Conservation (phyloP, 1,140 invertebrate genomes). For the Tenebrio molitor region DNA sequence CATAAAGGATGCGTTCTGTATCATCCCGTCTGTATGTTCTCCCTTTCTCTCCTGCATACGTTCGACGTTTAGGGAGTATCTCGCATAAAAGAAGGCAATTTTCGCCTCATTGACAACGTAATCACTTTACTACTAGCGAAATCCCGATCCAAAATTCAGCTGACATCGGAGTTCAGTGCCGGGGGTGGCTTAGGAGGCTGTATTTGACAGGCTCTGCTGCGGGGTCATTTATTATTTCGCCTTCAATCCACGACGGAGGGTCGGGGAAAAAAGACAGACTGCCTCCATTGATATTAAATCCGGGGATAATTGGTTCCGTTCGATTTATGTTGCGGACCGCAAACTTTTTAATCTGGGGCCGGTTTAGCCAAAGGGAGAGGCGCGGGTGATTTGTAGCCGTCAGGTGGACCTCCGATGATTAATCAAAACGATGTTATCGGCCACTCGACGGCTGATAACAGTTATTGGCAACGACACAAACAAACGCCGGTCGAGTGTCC, state of each 20-base stretch:
- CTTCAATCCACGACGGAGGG: conserved; percentile 1
- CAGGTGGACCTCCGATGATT: conserved; percentile 11
- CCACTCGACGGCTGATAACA: conserved; percentile 26
- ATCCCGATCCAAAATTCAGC: conserved; percentile 14
- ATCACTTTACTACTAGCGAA: conserved; percentile 24
- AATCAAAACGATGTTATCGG: conserved; percentile 31
- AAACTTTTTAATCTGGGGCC: conserved; percentile 32
- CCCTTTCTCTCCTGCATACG: conserved; percentile 9
- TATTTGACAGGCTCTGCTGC: conserved; percentile 20
- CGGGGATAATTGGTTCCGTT: conserved; percentile 26
- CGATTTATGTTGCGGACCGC: conserved; percentile 20
- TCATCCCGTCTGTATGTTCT: conserved; percentile 9
- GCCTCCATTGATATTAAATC: conserved; percentile 23
- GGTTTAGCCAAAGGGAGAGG: conserved; percentile 5
- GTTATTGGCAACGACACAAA: conserved; percentile 13
- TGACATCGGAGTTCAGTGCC: conserved; percentile 18
- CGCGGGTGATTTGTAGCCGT: conserved; percentile 21
- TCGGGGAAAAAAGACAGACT: conserved; percentile 9
- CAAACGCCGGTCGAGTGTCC: not conserved
- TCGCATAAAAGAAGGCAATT: conserved; percentile 31
- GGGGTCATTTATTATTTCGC: conserved; percentile 18
- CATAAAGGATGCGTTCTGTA: conserved; percentile 7
- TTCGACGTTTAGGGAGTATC: not conserved
- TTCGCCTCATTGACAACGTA: conserved; percentile 38
- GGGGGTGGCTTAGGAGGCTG: conserved; percentile 16